These are phyloP conservation scores for Paradoxurus hermaphroditus DNA, from an alignment of 2,113 vertebrate genomes.

Conservation along the genomic window DNA sequence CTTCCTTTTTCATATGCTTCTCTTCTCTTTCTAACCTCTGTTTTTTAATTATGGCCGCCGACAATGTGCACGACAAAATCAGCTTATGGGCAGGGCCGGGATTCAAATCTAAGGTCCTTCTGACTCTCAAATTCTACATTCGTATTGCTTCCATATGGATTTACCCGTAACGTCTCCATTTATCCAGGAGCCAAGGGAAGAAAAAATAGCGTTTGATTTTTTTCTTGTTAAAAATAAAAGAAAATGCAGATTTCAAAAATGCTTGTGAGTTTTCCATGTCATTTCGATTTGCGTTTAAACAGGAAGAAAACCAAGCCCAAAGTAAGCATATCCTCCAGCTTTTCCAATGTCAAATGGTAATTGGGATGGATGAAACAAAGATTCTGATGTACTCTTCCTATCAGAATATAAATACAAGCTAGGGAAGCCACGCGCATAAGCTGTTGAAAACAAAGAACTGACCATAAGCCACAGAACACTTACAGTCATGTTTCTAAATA, in stretches of 20 bases:
- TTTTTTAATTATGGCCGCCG: neutral
- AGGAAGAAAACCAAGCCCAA: neutral
- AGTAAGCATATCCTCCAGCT: neutral
- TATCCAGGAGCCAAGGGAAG: neutral
- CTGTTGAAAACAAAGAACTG: neutral
- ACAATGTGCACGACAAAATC: neutral
- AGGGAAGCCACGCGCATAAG: neutral
- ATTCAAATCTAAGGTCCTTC: neutral
- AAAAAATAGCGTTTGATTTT: neutral
- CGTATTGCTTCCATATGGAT: neutral
- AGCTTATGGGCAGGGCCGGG: neutral
- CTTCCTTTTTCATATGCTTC: neutral
- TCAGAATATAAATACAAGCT: neutral
- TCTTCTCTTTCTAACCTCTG: neutral
- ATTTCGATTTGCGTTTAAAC: neutral
- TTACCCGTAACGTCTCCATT: neutral
- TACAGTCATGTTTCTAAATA: neutral
- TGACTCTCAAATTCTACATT: neutral
- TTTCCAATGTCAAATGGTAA: neutral
- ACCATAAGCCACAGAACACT: neutral
- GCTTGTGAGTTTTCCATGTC: neutral
- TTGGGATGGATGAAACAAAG: neutral
- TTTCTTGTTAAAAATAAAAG: conserved; percentile 28
- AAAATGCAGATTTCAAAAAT: neutral
- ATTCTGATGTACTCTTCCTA: neutral